These are phyloP conservation scores for Nipponacmea schrenckii DNA, from an alignment of 2,888 invertebrate genomes.

Conservation along the genomic window DNA sequence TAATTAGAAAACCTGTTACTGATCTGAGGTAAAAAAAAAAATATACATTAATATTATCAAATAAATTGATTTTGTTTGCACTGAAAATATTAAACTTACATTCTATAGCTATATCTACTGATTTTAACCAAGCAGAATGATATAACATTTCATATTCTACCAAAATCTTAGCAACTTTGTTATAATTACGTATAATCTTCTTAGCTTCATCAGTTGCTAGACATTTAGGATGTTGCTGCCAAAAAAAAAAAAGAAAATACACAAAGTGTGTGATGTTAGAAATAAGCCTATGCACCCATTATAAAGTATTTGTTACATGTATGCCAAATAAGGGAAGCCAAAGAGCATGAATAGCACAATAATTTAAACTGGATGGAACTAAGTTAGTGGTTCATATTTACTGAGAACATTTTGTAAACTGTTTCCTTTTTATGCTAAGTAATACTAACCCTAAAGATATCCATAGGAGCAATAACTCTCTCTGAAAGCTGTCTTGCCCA, in stretches of 20 bases:
- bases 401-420: too few species aligned
- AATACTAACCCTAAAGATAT: slow-evolving; percentile 69
- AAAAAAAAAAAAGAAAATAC: slow-evolving; percentile 7
- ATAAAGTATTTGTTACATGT: too few species aligned
- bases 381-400: too few species aligned
- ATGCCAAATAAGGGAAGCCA: too few species aligned
- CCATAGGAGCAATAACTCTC: slow-evolving; percentile 81
- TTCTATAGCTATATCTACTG: slow-evolving; percentile 76
- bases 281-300: too few species aligned
- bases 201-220: slow-evolving; percentile 56
- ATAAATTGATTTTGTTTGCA: too few species aligned
- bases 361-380: too few species aligned
- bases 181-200: slow-evolving; percentile 72
- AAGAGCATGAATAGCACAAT: too few species aligned
- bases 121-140: slow-evolving; percentile 83
- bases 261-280: neutral
- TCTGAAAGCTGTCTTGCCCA: slow-evolving; percentile 85
- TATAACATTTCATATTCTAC: slow-evolving; percentile 86
- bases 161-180: slow-evolving; percentile 82
- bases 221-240: slow-evolving; percentile 47
- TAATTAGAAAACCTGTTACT: too few species aligned
- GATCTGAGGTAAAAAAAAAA: too few species aligned
- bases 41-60: too few species aligned
- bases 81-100: slow-evolving; percentile 30
- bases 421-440: too few species aligned